These are phyloP conservation scores for Coracias cyanogaster DNA, from an alignment of 2,797 vertebrate species.

Conservation along the genomic window DNA sequence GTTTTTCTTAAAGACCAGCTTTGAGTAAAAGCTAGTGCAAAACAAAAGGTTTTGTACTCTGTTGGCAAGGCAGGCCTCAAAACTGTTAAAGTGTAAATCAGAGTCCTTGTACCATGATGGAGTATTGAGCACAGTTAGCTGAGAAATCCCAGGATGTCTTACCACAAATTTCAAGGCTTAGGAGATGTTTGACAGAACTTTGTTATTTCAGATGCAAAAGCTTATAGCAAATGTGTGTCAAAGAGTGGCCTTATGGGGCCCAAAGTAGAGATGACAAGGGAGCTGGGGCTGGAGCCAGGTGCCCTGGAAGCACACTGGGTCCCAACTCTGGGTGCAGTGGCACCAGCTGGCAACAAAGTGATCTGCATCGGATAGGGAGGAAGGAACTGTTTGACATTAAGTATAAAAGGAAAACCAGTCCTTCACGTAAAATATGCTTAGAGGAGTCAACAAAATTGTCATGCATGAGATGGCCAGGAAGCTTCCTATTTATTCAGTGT, in stretches of 20 bases:
- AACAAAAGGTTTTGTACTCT: not conserved
- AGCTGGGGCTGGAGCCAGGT: not conserved
- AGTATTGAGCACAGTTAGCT: not conserved
- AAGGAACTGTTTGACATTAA: not conserved
- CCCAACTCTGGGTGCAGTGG: accelerated
- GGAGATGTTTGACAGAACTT: not conserved
- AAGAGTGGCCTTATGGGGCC: not conserved
- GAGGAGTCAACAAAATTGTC: not conserved
- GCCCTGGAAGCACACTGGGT: accelerated
- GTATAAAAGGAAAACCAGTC: not conserved
- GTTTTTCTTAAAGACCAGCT: not conserved
- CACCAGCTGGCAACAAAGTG: not conserved
- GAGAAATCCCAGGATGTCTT: not conserved
- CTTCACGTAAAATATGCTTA: not conserved
- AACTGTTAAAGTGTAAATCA: not conserved
- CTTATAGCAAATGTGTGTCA: not conserved
- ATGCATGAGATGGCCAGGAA: not conserved
- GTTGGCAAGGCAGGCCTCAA: not conserved
- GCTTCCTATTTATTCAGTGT: not conserved
- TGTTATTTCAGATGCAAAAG: not conserved
- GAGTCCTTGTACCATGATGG: not conserved
- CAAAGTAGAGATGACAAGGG: not conserved
- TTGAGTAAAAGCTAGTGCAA: not conserved
- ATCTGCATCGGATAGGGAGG: not conserved
- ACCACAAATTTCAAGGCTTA: not conserved